These are phyloP conservation scores for Chrysolina haemoptera DNA, from an alignment of 2,888 invertebrate genomes.

Conservation along the genomic window DNA sequence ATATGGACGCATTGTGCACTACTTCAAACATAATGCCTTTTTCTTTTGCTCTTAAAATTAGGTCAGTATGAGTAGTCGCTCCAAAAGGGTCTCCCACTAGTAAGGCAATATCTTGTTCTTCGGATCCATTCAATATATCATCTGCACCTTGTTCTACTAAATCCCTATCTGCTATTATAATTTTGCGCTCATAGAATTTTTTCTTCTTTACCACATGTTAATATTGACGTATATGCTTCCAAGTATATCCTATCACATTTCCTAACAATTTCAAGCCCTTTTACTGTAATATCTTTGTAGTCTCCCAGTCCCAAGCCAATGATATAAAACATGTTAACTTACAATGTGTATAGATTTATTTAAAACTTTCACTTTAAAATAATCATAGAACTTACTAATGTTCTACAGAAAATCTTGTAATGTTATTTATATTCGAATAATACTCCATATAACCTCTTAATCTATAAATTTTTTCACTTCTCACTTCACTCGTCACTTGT, in stretches of 20 bases:
- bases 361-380: no score
- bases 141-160: conserved; percentile 93
- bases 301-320: conserved; percentile 97
- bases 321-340: conserved; percentile 90
- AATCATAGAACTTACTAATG: no score
- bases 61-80: conserved; percentile 98
- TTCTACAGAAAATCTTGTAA: no score
- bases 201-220: conserved; percentile 90
- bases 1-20: conserved; percentile 97
- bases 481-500: no score
- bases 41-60: conserved; percentile 90
- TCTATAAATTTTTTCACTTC: no score
- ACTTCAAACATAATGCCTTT: conserved; percentile 82
- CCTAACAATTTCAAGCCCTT: conserved; percentile 92
- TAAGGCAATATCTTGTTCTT: conserved; percentile 85
- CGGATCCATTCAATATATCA: conserved; percentile 84
- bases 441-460: no score
- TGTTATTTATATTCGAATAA: no score
- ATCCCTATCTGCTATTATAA: conserved; percentile 93
- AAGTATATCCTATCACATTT: conserved; percentile 91
- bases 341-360: no score
- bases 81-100: conserved; percentile 98
- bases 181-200: conserved; percentile 87
- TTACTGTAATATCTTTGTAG: conserved; percentile 95
- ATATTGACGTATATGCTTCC: conserved; percentile 96